Base-by-base conservation (phyloP, 1,140 invertebrate genomes). In the Ephestia elutella region DNA sequence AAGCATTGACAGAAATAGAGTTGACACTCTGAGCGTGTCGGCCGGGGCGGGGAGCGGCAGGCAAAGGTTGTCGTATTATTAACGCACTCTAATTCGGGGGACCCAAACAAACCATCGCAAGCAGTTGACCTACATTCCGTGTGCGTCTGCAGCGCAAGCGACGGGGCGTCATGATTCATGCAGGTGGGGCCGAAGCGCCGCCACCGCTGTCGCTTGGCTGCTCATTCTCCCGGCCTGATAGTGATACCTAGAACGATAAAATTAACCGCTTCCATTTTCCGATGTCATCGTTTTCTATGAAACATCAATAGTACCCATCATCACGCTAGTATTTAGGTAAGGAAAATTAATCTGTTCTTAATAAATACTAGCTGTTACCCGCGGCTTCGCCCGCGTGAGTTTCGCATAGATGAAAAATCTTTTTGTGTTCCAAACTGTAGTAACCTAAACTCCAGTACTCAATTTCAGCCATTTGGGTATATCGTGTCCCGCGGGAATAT, bases 51-150 rank as follows among this genome's bases (percentile, higher is more conserved):
- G 65, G 60, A 55, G 65, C 54, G 57, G 61, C 65, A 68, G 68
- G 68, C 71, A 78, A 78, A 80, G 78, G 74, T 80, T 78, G 66
- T 72, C 65, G 69, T 80, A 80, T 80, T 77, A 80, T 80, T 78
- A 78, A 77, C 78, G 72, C 70, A 76, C 61, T 71, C 77, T 80
- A 85, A 85, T 83, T 84, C 66, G 75, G 49, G 70, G 77, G 77
- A 87, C 80, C 84, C 80, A 86, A 87, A 86, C 85, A 86, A 87
- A 87, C 77, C 80, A 85, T 84, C 74, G 71, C 66, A 68, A 78
- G 68, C 73, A 71, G 74, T 68, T 77, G 85, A 80, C 82, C 82
- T 44, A 86, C 72, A 84, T 84, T 71, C 77, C 79, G 66, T 55
- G 63, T 63, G 62, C 68, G 79, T 82, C 76, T 81, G 69, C 62